Percentiles rank a stretch among this genome's conserved stretches.
Conservation (phyloP, 2,888 invertebrate species). For the Aelia acuminata region DNA sequence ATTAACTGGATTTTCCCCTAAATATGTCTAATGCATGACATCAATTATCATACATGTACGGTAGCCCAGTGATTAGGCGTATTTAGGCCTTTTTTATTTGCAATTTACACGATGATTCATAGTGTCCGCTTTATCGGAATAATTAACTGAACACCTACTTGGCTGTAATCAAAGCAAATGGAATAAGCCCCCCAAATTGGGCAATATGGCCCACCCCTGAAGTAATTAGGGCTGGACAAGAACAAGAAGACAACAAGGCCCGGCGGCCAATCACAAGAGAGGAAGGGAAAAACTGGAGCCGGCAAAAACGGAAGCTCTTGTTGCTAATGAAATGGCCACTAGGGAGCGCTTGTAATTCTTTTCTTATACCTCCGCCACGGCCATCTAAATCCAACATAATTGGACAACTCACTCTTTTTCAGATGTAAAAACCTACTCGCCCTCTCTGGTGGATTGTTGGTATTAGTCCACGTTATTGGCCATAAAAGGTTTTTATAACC, state of each 20-base stretch:
- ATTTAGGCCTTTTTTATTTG: too few species aligned
- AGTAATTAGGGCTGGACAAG: background rate
- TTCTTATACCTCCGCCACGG: background rate
- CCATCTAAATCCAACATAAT: conserved; percentile 22
- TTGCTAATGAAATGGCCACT: conserved; percentile 28
- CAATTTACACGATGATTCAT: too few species aligned
- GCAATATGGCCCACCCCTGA: background rate
- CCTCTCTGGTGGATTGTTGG: background rate
- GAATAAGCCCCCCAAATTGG: background rate
- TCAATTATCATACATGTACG: too few species aligned
- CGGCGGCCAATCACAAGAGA: background rate
- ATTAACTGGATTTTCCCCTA: too few species aligned
- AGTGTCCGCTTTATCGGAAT: too few species aligned
- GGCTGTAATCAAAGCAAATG: too few species aligned
- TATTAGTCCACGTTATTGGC: background rate
- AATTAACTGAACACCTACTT: too few species aligned
- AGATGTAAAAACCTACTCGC: background rate
- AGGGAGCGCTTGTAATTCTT: background rate
- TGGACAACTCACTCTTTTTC: conserved; percentile 9
- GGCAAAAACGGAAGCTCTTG: background rate
- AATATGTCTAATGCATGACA: too few species aligned
- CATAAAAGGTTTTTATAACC: background rate
- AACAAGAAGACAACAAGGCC: background rate
- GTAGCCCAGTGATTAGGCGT: too few species aligned
- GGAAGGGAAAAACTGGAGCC: background rate